Conservation (phyloP, 1,140 invertebrate species). For the Homalodisca vitripennis region DNA sequence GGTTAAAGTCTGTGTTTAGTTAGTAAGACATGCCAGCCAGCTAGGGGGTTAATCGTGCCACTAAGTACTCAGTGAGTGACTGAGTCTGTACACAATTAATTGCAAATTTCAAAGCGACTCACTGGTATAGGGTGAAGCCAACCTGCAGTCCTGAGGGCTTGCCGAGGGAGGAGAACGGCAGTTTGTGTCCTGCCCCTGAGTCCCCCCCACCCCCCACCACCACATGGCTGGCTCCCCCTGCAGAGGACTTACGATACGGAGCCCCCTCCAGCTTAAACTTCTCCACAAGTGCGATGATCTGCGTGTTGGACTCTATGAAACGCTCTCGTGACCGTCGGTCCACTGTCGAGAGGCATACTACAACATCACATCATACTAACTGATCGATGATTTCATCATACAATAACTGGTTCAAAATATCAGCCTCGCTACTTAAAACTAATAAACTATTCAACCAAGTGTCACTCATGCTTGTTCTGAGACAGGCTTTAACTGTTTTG, state of each 20-base stretch:
- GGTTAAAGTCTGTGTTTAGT: too few relatives aligned
- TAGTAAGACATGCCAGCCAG: too few relatives aligned
- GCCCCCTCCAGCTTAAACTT: conserved; percentile 84
- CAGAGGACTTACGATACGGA: conserved; percentile 58
- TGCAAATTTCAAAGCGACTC: conserved; percentile 47
- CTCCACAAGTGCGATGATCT: conserved; percentile 87
- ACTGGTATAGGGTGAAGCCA: conserved; percentile 75
- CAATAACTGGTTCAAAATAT: too few relatives aligned
- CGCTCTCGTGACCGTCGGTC: conserved; percentile 83
- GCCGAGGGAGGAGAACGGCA: conserved; percentile 67
- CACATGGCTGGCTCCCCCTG: conserved; percentile 44
- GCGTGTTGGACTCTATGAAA: conserved; percentile 89
- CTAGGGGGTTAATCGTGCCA: too few relatives aligned
- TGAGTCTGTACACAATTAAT: background rate
- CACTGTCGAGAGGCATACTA: conserved; percentile 88
- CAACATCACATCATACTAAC: conserved; percentile 38
- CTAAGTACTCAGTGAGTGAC: too few relatives aligned
- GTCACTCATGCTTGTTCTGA: too few relatives aligned
- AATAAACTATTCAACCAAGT: too few relatives aligned
- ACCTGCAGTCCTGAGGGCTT: conserved; percentile 69
- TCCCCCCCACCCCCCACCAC: conserved; percentile 47
- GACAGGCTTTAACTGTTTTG: too few relatives aligned
- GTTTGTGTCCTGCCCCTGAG: conserved; percentile 50
- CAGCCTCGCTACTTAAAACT: too few relatives aligned
- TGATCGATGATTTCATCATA: too few relatives aligned